Evolutionary conservation across 2,797 vertebrate genomes (phyloP).

Genomic region (Muscicapa comitata): DNA sequence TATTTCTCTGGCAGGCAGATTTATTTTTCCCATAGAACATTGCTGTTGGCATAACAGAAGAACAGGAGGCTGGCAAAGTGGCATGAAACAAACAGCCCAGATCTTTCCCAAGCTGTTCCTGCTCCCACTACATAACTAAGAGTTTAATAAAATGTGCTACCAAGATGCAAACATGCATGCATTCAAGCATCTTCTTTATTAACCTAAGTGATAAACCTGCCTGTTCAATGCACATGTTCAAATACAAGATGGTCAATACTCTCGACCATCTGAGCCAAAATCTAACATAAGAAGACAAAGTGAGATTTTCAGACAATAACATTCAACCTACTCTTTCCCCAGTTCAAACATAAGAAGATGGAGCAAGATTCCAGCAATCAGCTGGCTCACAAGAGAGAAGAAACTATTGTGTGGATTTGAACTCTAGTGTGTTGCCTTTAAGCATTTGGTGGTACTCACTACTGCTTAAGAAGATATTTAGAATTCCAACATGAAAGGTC

Average conservation of each 20-base stretch:
- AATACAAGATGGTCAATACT: background rate
- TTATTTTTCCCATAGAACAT: background rate
- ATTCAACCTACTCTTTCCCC: background rate
- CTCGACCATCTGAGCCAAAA: slow-evolving; percentile 6
- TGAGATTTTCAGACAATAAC: slow-evolving; percentile 22
- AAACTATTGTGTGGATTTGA: slow-evolving; percentile 35
- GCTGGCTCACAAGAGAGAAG: slow-evolving; percentile 22
- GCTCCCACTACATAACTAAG: background rate
- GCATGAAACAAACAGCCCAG: background rate
- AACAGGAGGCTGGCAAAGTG: slow-evolving; percentile 21
- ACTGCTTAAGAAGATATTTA: slow-evolving; percentile 70
- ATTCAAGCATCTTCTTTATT: slow-evolving; percentile 19
- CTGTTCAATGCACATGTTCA: slow-evolving; percentile 21
- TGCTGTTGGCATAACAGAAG: background rate
- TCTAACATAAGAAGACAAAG: background rate
- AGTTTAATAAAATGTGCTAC: slow-evolving; percentile 30
- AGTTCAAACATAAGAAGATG: background rate
- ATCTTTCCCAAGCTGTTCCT: background rate
- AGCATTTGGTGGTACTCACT: slow-evolving; percentile 58
- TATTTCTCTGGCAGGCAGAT: background rate
- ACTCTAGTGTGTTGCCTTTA: slow-evolving; percentile 63
- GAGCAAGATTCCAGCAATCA: background rate
- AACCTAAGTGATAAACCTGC: slow-evolving; percentile 28
- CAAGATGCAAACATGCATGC: background rate
- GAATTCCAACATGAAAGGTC: slow-evolving; percentile 71